Evolutionary conservation across 2,113 vertebrate genomes (phyloP), one percentile per base, ranked within the genome.

Genomic region (Macquaria australasica): DNA sequence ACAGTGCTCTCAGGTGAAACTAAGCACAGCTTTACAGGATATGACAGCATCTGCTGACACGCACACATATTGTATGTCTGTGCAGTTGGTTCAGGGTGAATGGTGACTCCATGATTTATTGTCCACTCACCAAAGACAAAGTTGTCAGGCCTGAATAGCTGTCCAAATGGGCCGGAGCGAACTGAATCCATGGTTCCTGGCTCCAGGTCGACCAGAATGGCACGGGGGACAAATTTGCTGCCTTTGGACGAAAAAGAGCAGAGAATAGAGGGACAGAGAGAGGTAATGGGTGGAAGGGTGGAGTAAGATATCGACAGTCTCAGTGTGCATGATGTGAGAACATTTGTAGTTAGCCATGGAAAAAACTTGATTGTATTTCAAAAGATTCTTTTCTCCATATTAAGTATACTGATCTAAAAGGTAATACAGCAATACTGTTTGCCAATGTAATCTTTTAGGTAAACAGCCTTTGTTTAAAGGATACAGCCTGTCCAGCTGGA

Each of bases 111-210:
- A 2, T 1, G 73, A 67, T 75, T 68, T 21, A 48, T 8, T 28
- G n/a, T 71, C 15, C 45, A 85, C 95, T 92, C 84, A 96, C 95
- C 95, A 73, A 96, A 96, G 64, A 96, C 94, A 94, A 95, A 96
- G 88, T 96, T 96, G 91, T 96, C 95, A 28, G 95, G 95, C 71
- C 95, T 93, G 90, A 96, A 96, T 34, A 96, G 93, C 75, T 96
- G 95, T 68, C 95, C 95, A 78, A 96, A 96, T 0, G 95, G 95
- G 34, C 95, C 95, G 0, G 95, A 96, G 73, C 95, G 95, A 16
- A 96, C 95, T 0, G 95, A 96, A 80, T 96, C 95, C 95, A 96
- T 96, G 87, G 95, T 96, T 73, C 95, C 95, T 25, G 95, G 95
- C 78, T 96, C 95, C 82, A 96, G 81, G 70, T 96, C 95, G 75